Evolutionary conservation across 2,113 vertebrate species (phyloP).

Genomic region (Rhinoptilus africanus): DNA sequence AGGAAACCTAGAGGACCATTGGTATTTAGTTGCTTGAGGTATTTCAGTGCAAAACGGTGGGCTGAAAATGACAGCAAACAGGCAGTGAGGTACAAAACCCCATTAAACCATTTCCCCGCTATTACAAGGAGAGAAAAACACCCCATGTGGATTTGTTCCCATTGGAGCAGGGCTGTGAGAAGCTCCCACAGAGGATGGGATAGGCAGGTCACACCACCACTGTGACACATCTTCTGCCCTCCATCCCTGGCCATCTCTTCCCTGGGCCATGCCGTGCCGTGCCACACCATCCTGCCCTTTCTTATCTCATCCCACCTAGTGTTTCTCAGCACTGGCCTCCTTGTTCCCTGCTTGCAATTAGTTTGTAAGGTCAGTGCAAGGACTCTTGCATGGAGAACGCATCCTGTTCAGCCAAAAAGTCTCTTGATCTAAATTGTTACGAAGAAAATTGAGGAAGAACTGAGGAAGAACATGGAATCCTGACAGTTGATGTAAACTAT

Average conservation of each 20-base stretch:
- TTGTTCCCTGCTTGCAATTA: not conserved
- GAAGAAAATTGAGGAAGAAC: not conserved
- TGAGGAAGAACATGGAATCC: not conserved
- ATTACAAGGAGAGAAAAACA: not conserved
- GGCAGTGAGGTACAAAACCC: not conserved
- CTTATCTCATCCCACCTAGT: not conserved
- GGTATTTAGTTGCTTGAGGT: not conserved
- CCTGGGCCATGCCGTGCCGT: not conserved
- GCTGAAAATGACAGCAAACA: not conserved
- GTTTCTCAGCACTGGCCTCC: not conserved
- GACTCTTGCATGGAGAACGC: not conserved
- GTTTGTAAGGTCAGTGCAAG: not conserved
- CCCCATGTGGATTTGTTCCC: fast-evolving
- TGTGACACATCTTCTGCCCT: not conserved
- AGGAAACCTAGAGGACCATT: not conserved
- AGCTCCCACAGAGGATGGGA: not conserved
- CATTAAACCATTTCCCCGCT: not conserved
- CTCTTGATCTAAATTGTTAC: not conserved
- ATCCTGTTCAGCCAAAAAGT: not conserved
- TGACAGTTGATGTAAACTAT: not conserved
- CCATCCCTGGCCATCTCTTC: not conserved
- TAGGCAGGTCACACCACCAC: not conserved
- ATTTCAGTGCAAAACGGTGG: not conserved
- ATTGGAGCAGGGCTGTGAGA: not conserved
- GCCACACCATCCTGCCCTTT: not conserved